Evolutionary conservation across 1,140 invertebrate genomes (phyloP).

Genomic region (roundworm (Caenorhabditis elegans)): WBcel235 BX284603.4:2176501-2177000

Average conservation of each 20-base stretch:
- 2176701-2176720: conserved; percentile 6
- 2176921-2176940: conserved; percentile 33
- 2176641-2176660: conserved; percentile 13
- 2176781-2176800: conserved; percentile 33
- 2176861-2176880: conserved; percentile 19
- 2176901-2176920: not conserved
- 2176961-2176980: too few relatives aligned
- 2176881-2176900: not conserved
- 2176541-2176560: too few relatives aligned
- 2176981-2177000: too few relatives aligned
- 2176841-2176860: conserved; percentile 15
- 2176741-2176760: conserved; percentile 32
- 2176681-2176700: conserved; percentile 28
- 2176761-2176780: conserved; percentile 24
- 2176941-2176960: conserved; percentile 5
- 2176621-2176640: too few relatives aligned
- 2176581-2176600: too few relatives aligned
- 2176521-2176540: too few relatives aligned
- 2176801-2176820: conserved; percentile 24
- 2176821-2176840: not conserved
- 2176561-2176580: too few relatives aligned
- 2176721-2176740: conserved; percentile 10
- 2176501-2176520: too few relatives aligned
- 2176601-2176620: too few relatives aligned
- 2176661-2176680: conserved; percentile 28